phyloP scores from a whole-genome alignment of 1,140 invertebrate genomes.

The Babylonia areolata region DNA sequence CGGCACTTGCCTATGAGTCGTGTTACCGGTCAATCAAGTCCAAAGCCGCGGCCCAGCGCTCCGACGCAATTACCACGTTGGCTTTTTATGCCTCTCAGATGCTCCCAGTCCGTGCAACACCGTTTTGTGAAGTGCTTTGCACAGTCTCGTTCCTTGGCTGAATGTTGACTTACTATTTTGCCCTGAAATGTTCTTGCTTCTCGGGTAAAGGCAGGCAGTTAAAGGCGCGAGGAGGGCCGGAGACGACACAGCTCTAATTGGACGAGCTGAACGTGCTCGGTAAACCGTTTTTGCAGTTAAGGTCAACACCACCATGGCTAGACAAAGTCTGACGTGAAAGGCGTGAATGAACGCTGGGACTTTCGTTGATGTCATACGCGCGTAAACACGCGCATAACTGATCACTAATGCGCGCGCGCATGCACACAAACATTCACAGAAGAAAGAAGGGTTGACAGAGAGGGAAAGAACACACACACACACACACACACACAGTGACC shows the following conservation, averaged over 20 bases:
- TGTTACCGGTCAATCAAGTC: neutral
- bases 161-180: conserved; percentile 29
- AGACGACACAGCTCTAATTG: neutral
- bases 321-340: neutral
- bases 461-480: too few relatives aligned
- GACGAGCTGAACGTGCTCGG: conserved; percentile 8
- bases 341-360: neutral
- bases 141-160: neutral
- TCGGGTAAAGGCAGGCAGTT: neutral
- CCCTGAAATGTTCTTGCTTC: conserved; percentile 31
- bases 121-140: too few relatives aligned
- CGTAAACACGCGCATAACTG: neutral
- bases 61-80: too few relatives aligned
- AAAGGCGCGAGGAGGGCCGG: neutral
- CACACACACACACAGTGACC: too few relatives aligned
- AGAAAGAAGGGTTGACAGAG: too few relatives aligned
- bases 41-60: too few relatives aligned
- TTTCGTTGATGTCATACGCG: neutral
- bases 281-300: neutral
- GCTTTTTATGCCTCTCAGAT: too few relatives aligned
- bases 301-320: neutral
- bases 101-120: neutral
- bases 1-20: neutral
- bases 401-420: neutral
- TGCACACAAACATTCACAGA: neutral